Evolutionary conservation across 53 echinoderm and acorn worm species (phyloP), one percentile per base, ranked within the genome.

Genomic region (Astropecten irregularis): DNA sequence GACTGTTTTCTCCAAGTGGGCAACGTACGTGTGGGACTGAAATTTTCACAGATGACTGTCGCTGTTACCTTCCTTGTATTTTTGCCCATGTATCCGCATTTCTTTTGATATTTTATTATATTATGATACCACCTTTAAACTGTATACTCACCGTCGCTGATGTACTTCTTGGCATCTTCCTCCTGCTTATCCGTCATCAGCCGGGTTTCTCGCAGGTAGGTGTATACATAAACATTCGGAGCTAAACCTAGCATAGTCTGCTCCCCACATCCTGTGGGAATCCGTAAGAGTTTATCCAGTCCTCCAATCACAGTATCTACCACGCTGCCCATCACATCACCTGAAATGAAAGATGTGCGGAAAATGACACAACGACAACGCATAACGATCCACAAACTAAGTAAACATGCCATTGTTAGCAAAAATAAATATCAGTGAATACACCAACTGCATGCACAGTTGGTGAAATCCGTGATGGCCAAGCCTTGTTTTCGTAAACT

Each of bases 171-270:
- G n/a, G n/a, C n/a, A n/a, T n/a, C n/a, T 48, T 74, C 66, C 66
- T 95, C 95, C 36, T 90, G 15, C 9, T 73, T 40, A 26, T 56
- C 46, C 28, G 88, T 90, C 10, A 77, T 49, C 67, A 85, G 90
- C 35, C 88, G 69, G 20, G 79, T 87, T 30, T 76, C 71, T 26
- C 67, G 64, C 54, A 99, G 70, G 77, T 99, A 99, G 9, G 82
- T 83, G 47, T 90, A 49, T 6, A 99, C 87, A 64, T 92, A 99
- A 61, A 99, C 92, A 71, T 92, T 92, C 19, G 94, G 90, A 47
- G 90, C 99, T 33, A 95, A 57, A 29, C 77, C 71, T 15, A 88
- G 66, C 88, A 92, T 88, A 4, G 92, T 93, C 55, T 92, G 92
- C 49, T 99, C 99, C 26, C 99, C 99, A 70, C 92, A 95, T 8